These are phyloP conservation scores for Poeciliopsis retropinna DNA, from an alignment of 2,113 vertebrate species.

Conservation along the genomic window DNA sequence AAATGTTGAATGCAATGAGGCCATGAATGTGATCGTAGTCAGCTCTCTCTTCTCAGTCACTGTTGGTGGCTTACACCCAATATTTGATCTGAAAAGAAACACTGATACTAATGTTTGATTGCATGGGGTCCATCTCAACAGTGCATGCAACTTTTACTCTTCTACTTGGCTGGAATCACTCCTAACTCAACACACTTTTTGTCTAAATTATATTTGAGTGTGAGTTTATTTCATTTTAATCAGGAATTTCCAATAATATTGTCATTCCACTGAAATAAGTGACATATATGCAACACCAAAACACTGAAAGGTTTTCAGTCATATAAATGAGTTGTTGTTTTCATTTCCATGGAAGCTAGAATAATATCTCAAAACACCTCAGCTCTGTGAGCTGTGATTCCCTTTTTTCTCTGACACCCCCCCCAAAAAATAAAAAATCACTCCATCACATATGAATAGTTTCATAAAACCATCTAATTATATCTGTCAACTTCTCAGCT, in stretches of 20 bases:
- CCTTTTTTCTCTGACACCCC: conserved; percentile 18
- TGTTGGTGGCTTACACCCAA: no score
- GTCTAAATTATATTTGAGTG: neutral
- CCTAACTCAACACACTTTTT: neutral
- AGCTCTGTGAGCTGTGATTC: neutral
- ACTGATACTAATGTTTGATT: neutral
- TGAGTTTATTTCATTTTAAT: neutral
- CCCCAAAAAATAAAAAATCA: neutral
- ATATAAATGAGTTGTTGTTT: neutral
- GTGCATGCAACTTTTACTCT: neutral
- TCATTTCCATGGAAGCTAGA: neutral
- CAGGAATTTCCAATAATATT: neutral
- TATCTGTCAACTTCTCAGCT: conserved; percentile 11
- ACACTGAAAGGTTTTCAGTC: neutral
- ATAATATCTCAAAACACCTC: neutral
- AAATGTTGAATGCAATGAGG: neutral
- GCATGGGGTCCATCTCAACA: neutral
- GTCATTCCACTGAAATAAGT: neutral
- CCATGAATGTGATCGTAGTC: neutral
- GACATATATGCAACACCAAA: neutral
- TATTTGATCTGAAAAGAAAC: neutral
- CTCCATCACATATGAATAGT: neutral
- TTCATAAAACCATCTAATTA: conserved; percentile 10
- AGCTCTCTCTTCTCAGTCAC: neutral
- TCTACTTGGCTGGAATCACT: neutral